phyloP scores from a whole-genome alignment of 2,888 invertebrate species.

The Stictocephala bisonia region DNA sequence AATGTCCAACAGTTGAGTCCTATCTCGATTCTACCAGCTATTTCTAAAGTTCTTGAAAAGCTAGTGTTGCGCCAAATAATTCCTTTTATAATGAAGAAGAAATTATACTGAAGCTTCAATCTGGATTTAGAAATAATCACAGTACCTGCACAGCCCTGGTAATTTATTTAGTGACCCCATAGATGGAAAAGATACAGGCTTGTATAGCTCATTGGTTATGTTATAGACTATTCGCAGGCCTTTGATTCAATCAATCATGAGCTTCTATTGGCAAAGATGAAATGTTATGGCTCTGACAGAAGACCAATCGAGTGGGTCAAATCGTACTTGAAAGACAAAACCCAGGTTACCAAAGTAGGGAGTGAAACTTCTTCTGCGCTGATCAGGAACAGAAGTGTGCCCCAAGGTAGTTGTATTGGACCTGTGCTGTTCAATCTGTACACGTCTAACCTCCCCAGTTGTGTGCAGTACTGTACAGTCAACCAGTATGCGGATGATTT shows the following conservation, averaged over 20 bases:
- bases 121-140: too few species aligned
- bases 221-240: too few species aligned
- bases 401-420: slow-evolving; percentile 10
- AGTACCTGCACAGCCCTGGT: too few species aligned
- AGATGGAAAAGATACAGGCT: too few species aligned
- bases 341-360: slow-evolving; percentile 6
- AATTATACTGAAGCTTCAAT: too few species aligned
- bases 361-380: slow-evolving; percentile 8
- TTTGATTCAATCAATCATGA: slow-evolving; percentile 6
- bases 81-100: too few species aligned
- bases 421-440: slow-evolving; percentile 12
- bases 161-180: too few species aligned
- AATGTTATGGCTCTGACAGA: background rate
- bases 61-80: too few species aligned
- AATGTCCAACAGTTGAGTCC: too few species aligned
- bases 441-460: background rate
- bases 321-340: background rate
- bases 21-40: too few species aligned
- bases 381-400: background rate
- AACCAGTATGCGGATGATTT: background rate
- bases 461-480: background rate
- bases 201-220: too few species aligned
- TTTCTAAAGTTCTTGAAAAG: too few species aligned
- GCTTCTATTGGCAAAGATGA: background rate
- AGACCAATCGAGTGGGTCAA: background rate